These are phyloP conservation scores for Oenanthe oenanthe DNA, from an alignment of 2,113 vertebrate genomes.

Conservation along the genomic window DNA sequence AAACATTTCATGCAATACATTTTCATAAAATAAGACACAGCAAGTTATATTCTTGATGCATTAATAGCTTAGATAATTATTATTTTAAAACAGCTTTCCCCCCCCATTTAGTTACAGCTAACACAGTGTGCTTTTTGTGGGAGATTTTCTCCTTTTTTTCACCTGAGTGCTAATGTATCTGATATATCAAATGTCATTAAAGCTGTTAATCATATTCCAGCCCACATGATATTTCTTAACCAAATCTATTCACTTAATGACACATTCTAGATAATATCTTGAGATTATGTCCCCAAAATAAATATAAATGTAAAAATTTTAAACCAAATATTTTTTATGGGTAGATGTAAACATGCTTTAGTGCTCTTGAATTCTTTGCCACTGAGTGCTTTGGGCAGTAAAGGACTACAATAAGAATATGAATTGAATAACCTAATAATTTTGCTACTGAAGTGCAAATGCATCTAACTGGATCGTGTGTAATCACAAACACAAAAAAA, in stretches of 20 bases:
- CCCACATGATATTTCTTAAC: background rate
- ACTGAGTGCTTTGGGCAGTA: background rate
- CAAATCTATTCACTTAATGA: background rate
- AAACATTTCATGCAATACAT: background rate
- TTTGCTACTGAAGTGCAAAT: background rate
- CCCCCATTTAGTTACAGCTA: background rate
- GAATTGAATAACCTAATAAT: background rate
- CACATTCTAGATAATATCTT: background rate
- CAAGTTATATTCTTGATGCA: background rate
- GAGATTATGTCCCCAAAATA: background rate
- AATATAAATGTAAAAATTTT: background rate
- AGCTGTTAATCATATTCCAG: conserved; percentile 34
- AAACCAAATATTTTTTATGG: background rate
- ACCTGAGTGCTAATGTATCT: background rate
- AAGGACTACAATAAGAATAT: background rate
- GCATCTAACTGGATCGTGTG: background rate
- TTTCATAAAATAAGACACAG: background rate
- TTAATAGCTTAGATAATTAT: background rate
- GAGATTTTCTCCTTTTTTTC: conserved; percentile 18
- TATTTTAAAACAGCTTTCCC: background rate
- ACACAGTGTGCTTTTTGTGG: background rate
- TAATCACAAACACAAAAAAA: background rate
- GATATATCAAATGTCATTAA: background rate
- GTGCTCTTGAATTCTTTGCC: background rate
- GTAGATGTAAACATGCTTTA: background rate